Percentiles rank a stretch among this genome's conserved stretches.
These are phyloP conservation scores for Sebastiscus albofasciatus DNA, from an alignment of 2,797 vertebrate species.

Conservation along the genomic window DNA sequence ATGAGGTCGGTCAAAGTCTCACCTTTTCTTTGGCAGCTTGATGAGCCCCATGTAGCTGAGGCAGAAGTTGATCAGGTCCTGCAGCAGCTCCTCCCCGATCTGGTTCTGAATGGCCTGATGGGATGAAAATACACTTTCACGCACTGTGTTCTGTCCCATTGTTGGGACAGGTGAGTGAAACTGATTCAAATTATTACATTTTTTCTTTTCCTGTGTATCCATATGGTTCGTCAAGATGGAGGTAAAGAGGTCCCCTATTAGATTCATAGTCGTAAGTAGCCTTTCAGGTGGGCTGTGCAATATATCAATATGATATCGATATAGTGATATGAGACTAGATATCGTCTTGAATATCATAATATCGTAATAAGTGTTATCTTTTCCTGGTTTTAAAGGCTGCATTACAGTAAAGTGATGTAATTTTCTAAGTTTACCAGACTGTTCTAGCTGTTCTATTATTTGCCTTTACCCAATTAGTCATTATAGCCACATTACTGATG, in stretches of 20 bases:
- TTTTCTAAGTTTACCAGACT: too few relatives aligned
- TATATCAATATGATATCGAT: too few relatives aligned
- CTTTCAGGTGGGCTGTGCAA: neutral
- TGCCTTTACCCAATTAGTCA: too few relatives aligned
- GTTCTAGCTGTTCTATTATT: too few relatives aligned
- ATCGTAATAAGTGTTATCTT: too few relatives aligned
- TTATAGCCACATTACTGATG: too few relatives aligned
- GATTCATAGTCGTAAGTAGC: neutral
- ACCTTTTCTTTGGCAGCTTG: conserved; percentile 98
- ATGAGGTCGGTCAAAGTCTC: conserved; percentile 10
- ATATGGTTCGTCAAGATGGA: neutral
- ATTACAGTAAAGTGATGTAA: too few relatives aligned
- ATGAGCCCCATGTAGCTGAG: conserved; percentile 96
- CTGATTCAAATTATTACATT: neutral
- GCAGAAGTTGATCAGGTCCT: conserved; percentile 98
- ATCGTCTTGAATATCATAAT: too few relatives aligned
- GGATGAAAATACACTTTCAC: neutral
- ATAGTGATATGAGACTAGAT: too few relatives aligned
- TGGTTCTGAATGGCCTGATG: conserved; percentile 95
- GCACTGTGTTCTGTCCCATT: neutral
- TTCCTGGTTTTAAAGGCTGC: too few relatives aligned
- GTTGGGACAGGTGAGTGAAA: neutral
- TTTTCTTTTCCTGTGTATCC: neutral
- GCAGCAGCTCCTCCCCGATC: conserved; percentile 94
- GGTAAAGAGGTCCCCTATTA: neutral